Evolutionary conservation across 2,797 vertebrate species (phyloP), one percentile per base, ranked within the genome.

Genomic region (Galago senegalensis): DNA sequence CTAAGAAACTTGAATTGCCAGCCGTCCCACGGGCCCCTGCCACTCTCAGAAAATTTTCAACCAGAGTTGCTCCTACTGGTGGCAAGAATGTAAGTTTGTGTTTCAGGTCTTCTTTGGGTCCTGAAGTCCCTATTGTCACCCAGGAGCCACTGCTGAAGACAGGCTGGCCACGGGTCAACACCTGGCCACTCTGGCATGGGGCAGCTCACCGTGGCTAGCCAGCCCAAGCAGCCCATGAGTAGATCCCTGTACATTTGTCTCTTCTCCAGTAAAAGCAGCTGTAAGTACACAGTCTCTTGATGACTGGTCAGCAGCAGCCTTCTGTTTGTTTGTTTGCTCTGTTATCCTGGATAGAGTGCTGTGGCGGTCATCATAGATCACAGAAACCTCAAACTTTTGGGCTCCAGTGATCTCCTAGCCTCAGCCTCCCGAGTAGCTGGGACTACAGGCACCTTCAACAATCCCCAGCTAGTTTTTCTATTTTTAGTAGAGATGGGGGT

Each of bases 1-100:
- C 73, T 43, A 80, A 89, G 97, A 96, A 95, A 84, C 92, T 90
- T 91, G 31, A 88, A 91, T 53, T 91, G 85, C 97, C 85, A 56
- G 29, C 61, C 3, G 4, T 95, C 92, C 63, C 70, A 60, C 77
- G 65, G 91, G 67, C 49, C 34, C 76, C 79, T 82, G 87, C 79
- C 43, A 43, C 43, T 79, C 75, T 83, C 88, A 77, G 92, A 63
- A 83, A 87, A 85, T 72, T 69, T 43, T 56, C 46, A 37, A 25
- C 91, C 63, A 0, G 4, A 49, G 58, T 27, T 73, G 21, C n/a
- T 82, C 67, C 31, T 23, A 49, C 12, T 20, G 23, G 20, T 46
- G 58, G 53, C 83, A 49, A 89, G 31, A 77, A 67, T 2, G 2
- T 23, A 46, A 20, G 60, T 14, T 49, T 23, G 82, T 37, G 23